phyloP scores from a whole-genome alignment of 2,888 invertebrate species.

The Drosophila macrothrix region DNA sequence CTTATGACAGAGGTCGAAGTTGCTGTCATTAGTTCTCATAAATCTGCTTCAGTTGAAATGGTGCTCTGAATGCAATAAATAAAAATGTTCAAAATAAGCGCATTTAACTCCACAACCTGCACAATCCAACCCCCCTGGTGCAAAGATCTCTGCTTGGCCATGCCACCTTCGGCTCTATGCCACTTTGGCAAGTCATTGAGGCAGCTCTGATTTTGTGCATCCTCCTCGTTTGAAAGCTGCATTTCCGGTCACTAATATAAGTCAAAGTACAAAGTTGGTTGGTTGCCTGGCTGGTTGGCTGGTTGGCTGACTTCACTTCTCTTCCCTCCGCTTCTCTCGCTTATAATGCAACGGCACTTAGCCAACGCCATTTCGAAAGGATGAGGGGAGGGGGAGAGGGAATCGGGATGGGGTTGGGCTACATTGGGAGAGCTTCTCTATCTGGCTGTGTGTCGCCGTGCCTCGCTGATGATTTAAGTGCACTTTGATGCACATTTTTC shows the following conservation, averaged over 20 bases:
- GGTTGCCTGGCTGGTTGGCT: constrained; percentile 42
- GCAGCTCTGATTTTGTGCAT: constrained; percentile 58
- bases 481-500: constrained; percentile 81
- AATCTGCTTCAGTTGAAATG: constrained; percentile 71
- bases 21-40: constrained; percentile 48
- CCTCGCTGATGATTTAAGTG: constrained; percentile 81
- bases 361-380: constrained; percentile 71
- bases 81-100: constrained; percentile 67
- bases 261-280: constrained; percentile 79
- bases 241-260: constrained; percentile 81
- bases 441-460: constrained; percentile 74
- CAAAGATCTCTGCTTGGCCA: background rate
- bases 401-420: background rate
- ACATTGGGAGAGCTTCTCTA: constrained; percentile 26
- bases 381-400: constrained; percentile 6
- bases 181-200: constrained; percentile 67
- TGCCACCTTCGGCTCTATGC: constrained; percentile 4
- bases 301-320: constrained; percentile 52
- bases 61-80: constrained; percentile 66
- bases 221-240: constrained; percentile 61
- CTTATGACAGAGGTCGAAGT: constrained; percentile 41
- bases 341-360: constrained; percentile 73
- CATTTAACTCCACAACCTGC: constrained; percentile 49
- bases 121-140: background rate
- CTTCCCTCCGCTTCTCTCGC: constrained; percentile 31